Percentiles rank a stretch among this genome's conserved stretches.
Conservation (phyloP, 2,888 invertebrate species). For the Chrysolina americana region DNA sequence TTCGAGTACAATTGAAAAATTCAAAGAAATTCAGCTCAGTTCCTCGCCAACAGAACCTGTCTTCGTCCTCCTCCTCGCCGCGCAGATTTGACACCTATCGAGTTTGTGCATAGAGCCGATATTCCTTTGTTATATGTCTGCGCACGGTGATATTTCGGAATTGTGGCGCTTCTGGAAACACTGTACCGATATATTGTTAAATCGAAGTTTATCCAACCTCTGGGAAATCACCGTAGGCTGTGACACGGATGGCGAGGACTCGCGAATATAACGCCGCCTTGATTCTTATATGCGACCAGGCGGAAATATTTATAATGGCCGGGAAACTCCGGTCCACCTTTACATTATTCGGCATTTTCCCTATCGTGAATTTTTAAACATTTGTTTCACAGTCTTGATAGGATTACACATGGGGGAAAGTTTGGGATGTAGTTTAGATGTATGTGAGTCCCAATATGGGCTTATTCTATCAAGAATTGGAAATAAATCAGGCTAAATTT, state of each 20-base stretch:
- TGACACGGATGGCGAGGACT: constrained; percentile 36
- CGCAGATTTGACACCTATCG: constrained; percentile 27
- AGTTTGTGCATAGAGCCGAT: constrained; percentile 2
- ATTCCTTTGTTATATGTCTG: constrained; percentile 5
- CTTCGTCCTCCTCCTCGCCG: not conserved
- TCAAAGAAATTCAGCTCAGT: constrained; percentile 28
- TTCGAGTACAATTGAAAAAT: constrained; percentile 41
- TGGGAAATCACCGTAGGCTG: constrained; percentile 66
- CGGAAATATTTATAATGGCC: constrained; percentile 64
- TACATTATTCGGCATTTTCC: constrained; percentile 33
- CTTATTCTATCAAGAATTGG: too few relatives aligned
- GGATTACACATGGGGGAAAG: too few relatives aligned
- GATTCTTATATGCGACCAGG: constrained; percentile 64
- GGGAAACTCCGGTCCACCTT: constrained; percentile 29
- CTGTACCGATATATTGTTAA: constrained; percentile 68
- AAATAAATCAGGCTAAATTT: too few relatives aligned
- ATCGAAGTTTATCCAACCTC: constrained; percentile 70
- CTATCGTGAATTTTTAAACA: not conserved
- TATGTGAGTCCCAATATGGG: too few relatives aligned
- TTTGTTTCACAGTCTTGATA: not conserved
- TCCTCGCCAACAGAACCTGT: constrained; percentile 4
- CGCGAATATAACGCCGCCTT: constrained; percentile 57
- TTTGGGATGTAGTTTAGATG: too few relatives aligned
- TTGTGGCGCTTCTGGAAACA: constrained; percentile 54
- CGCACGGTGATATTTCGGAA: constrained; percentile 7